Conservation (phyloP, 2,113 vertebrate genomes). For the Picathartes gymnocephalus region DNA sequence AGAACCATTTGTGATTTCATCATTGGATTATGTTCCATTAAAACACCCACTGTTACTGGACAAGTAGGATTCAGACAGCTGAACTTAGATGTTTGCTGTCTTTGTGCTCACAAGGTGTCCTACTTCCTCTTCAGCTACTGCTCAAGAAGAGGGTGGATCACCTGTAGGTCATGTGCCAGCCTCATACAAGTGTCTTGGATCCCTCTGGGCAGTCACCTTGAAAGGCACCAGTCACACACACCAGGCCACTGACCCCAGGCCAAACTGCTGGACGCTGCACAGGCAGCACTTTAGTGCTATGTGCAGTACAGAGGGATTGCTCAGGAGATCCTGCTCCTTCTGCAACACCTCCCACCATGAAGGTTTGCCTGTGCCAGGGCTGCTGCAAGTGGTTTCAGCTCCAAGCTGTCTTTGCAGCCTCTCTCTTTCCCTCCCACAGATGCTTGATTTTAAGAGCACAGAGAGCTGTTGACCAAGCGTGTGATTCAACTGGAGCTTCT, state of each 20-base stretch:
- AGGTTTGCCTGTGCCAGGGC: neutral
- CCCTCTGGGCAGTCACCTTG: neutral
- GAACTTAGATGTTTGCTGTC: neutral
- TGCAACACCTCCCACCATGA: neutral
- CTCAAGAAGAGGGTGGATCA: neutral
- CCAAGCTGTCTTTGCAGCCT: neutral
- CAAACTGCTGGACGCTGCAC: neutral
- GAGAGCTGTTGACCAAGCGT: neutral
- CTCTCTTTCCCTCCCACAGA: neutral
- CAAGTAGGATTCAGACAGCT: neutral
- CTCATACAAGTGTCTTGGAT: neutral
- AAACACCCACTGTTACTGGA: neutral
- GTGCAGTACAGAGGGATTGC: fast-evolving
- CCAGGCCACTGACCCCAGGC: neutral
- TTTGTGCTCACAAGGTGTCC: neutral
- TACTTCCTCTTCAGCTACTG: neutral
- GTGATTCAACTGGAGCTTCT: neutral
- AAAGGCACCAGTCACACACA: neutral
- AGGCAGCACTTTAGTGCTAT: neutral
- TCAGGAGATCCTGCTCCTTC: neutral
- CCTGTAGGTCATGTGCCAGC: neutral
- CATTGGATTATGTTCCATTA: neutral
- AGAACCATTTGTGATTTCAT: neutral
- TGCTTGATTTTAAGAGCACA: neutral
- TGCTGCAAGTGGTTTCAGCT: neutral